Evolutionary conservation across 1,140 invertebrate genomes (phyloP), one percentile per base, ranked within the genome.

Genomic region (Pseudoatta argentina): DNA sequence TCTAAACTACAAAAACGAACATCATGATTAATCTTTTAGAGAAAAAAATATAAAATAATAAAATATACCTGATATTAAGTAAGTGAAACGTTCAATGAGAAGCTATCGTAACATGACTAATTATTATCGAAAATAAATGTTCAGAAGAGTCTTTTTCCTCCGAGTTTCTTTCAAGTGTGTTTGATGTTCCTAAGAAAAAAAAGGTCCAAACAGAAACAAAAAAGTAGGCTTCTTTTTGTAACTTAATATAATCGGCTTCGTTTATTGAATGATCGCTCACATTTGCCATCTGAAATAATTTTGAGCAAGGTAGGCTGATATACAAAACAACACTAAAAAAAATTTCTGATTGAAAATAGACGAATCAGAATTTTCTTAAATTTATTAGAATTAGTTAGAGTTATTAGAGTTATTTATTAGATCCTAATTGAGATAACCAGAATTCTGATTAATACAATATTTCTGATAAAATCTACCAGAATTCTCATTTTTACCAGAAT

Each of bases 161-260:
- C 14, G 12, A n/a, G 3, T 53, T 34, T 51, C 24, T 12, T n/a
- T 77, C n/a, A 18, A 79, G 1, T 34, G 24, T 18, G 30, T 67
- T 30, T 18, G 12, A 67, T 0, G n/a, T 75, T 51, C 21, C 2
- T 21, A 18, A 69, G 27, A 53, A 30, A 67, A 18, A 34, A 14
- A 0, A 4, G 3, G 8, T 53, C 5, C 14, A 67, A 79, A 79
- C 2, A 12, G 27, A 8, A 78, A 44, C 3, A 8, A 81, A 71
- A 79, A 55, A 8, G 1, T 79, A 66, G 12, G 12, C 51, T 34
- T 44, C 0, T 12, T 34, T 71, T 82, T 72, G 16, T 27, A 16
- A 82, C 10, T 71, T 81, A 71, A 71, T 71, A 71, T 81, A 69
- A 69, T 14, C 14, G 21, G 7, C 16, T 71, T 57, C 30, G n/a